These are phyloP conservation scores for Subacronicta megacephala DNA, from an alignment of 2,888 invertebrate species.

Conservation along the genomic window DNA sequence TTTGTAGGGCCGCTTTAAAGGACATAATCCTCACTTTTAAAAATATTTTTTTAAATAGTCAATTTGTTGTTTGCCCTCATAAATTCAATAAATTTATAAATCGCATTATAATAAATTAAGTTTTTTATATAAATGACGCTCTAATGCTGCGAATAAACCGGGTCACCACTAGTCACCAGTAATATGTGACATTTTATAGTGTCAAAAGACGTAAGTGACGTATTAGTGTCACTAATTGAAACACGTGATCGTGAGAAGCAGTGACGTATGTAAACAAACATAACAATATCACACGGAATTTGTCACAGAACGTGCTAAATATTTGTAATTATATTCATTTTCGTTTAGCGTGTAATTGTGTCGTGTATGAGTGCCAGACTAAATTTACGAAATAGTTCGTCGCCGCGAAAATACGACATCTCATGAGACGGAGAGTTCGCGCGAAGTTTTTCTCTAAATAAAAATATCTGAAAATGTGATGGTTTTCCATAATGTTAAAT, in stretches of 20 bases:
- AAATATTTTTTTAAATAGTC: too few species aligned
- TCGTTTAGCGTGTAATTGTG: slow-evolving; percentile 15
- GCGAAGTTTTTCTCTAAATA: too few species aligned
- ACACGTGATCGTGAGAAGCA: not conserved
- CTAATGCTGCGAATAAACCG: not conserved
- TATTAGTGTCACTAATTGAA: not conserved
- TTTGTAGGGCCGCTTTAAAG: too few species aligned
- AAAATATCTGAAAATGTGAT: too few species aligned
- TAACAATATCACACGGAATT: slow-evolving; percentile 28
- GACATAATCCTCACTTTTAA: too few species aligned
- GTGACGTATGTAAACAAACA: slow-evolving; percentile 17
- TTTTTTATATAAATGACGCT: too few species aligned
- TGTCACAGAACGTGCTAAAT: slow-evolving; percentile 30
- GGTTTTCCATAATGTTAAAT: too few species aligned
- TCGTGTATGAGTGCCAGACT: not conserved
- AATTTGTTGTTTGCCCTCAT: too few species aligned
- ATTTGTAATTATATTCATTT: slow-evolving; percentile 15
- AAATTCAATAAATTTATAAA: too few species aligned
- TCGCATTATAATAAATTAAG: too few species aligned
- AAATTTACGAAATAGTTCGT: not conserved
- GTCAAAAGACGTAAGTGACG: not conserved
- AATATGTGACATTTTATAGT: not conserved
- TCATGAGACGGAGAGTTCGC: too few species aligned
- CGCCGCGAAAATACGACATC: slow-evolving; percentile 14
- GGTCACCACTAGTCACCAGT: not conserved